phyloP scores from a whole-genome alignment of 2,888 invertebrate genomes.

The Ophioninae sp. region DNA sequence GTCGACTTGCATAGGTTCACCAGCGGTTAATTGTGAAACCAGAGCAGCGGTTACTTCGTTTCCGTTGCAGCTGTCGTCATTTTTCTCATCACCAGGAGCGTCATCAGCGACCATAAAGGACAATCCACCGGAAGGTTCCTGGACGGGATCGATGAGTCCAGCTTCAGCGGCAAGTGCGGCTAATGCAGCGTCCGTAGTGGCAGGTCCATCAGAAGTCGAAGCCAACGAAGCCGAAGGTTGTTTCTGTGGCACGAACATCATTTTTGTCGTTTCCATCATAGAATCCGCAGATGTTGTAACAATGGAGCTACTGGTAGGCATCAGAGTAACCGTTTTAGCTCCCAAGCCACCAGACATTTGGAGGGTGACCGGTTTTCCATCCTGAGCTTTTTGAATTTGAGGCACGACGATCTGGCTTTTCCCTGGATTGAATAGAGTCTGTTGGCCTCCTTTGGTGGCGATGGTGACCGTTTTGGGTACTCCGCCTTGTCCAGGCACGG shows the following conservation, averaged over 20 bases:
- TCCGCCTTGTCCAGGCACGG: conserved; percentile 83
- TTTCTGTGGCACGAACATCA: conserved; percentile 81
- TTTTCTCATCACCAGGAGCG: conserved; percentile 71
- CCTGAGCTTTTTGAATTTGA: conserved; percentile 81
- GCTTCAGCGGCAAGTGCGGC: conserved; percentile 85
- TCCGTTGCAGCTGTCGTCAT: conserved; percentile 79
- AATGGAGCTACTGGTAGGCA: conserved; percentile 80
- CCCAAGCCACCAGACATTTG: conserved; percentile 85
- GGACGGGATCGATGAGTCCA: conserved; percentile 83
- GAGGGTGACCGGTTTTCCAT: conserved; percentile 88
- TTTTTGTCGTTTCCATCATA: conserved; percentile 76
- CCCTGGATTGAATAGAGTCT: conserved; percentile 77
- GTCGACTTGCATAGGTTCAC: conserved; percentile 78
- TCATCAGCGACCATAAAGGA: conserved; percentile 79
- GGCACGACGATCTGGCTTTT: conserved; percentile 79
- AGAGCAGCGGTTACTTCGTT: conserved; percentile 76
- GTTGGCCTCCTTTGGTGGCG: conserved; percentile 82
- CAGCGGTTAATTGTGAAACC: conserved; percentile 73
- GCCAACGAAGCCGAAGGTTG: conserved; percentile 84
- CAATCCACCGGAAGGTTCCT: conserved; percentile 77
- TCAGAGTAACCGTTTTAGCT: conserved; percentile 85
- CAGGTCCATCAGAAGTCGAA: conserved; percentile 83
- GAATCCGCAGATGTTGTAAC: conserved; percentile 73
- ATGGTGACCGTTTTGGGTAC: conserved; percentile 85
- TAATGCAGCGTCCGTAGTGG: conserved; percentile 85